A percentile compares a stretch with the other conserved stretches of the same genome.
These are phyloP conservation scores for Amphilophus citrinellus DNA, from an alignment of 2,113 vertebrate genomes.

Conservation along the genomic window DNA sequence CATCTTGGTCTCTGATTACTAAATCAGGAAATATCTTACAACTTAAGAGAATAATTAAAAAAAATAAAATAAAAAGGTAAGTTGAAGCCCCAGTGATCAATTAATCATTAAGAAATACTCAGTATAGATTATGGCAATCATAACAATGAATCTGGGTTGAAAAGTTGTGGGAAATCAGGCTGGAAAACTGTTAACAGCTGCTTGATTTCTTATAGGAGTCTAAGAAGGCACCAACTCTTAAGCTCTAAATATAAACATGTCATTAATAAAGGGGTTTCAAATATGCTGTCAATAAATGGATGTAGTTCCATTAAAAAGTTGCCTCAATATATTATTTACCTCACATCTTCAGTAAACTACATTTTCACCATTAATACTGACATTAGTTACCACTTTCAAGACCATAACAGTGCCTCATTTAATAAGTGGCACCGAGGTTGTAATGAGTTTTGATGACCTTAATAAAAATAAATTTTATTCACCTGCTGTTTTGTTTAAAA, in stretches of 20 bases:
- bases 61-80: not conserved
- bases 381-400: not conserved
- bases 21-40: not conserved
- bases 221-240: not conserved
- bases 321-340: not conserved
- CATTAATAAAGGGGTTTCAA: not conserved
- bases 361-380: not conserved
- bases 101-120: not conserved
- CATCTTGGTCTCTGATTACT: not conserved
- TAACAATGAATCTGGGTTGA: not conserved
- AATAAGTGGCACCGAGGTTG: not conserved
- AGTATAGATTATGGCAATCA: not conserved
- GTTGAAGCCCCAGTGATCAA: not conserved
- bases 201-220: not conserved
- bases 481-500: not conserved
- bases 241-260: not conserved
- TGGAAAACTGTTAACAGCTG: not conserved
- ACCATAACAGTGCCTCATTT: not conserved
- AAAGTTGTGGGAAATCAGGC: not conserved
- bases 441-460: not conserved
- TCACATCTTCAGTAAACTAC: not conserved
- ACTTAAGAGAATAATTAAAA: not conserved
- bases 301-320: not conserved
- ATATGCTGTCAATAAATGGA: not conserved
- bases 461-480: not conserved